Percentiles rank a stretch among this genome's conserved stretches.
Evolutionary conservation across 2,888 invertebrate species (phyloP).

Genomic region (Dione juno): DNA sequence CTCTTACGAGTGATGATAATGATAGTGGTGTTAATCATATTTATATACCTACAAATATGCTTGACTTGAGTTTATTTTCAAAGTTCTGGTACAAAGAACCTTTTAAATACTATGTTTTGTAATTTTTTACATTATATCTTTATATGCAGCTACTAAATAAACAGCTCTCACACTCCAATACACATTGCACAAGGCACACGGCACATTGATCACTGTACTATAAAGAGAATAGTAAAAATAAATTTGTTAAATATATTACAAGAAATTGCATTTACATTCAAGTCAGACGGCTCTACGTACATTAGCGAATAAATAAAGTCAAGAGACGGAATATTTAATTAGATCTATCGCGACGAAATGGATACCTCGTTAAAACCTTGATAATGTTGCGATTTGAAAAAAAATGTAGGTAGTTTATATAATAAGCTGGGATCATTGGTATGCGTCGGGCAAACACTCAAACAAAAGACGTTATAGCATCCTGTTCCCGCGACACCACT

Average conservation of each 20-base stretch:
- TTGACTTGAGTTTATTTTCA: too few relatives aligned
- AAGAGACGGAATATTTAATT: slow-evolving; percentile 45
- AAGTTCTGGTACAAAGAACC: too few relatives aligned
- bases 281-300: slow-evolving; percentile 30
- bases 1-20: too few relatives aligned
- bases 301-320: slow-evolving; percentile 46
- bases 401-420: slow-evolving; percentile 59
- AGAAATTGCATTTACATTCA: slow-evolving; percentile 39
- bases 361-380: slow-evolving; percentile 40
- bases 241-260: slow-evolving; percentile 26
- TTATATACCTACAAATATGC: too few relatives aligned
- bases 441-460: slow-evolving; percentile 72
- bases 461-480: slow-evolving; percentile 82
- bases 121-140: neutral
- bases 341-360: slow-evolving; percentile 40
- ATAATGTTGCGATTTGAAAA: slow-evolving; percentile 57
- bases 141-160: neutral
- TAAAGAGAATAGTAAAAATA: slow-evolving; percentile 7
- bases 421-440: slow-evolving; percentile 67
- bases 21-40: too few relatives aligned
- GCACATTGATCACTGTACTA: neutral
- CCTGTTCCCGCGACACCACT: slow-evolving; percentile 77
- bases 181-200: too few relatives aligned
- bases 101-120: too few relatives aligned
- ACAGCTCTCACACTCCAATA: neutral